A percentile compares a stretch with the other conserved stretches of the same genome.
Evolutionary conservation across 2,797 vertebrate species (phyloP).

Genomic region (Esox masquinongy): DNA sequence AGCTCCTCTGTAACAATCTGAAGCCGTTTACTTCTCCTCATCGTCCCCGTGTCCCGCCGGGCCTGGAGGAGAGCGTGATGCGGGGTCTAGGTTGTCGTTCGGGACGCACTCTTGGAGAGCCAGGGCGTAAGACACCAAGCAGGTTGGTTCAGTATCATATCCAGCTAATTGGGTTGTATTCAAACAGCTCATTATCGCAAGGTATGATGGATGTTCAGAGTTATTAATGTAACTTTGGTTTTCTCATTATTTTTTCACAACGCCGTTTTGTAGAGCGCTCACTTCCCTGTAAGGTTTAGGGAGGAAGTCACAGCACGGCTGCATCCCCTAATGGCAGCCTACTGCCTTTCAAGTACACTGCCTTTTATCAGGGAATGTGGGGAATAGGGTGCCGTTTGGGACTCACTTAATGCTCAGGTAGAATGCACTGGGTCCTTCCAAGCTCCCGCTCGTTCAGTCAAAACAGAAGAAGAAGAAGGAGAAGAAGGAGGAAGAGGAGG

Average conservation of each 20-base stretch:
- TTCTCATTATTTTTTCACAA: slow-evolving; percentile 16
- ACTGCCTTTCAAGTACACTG: neutral
- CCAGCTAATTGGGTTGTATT: slow-evolving; percentile 16
- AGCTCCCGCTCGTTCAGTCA: too few relatives aligned
- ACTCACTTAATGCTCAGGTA: neutral
- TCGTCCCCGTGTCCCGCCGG: neutral
- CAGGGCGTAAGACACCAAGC: neutral
- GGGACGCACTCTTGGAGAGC: too few relatives aligned
- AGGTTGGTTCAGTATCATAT: slow-evolving; percentile 5
- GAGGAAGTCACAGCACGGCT: neutral
- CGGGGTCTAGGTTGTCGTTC: too few relatives aligned
- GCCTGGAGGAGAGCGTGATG: too few relatives aligned
- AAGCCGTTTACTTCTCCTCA: neutral
- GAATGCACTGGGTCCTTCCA: neutral
- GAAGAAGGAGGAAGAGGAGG: neutral
- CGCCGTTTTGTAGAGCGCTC: neutral
- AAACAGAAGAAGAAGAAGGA: neutral
- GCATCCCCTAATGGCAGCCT: neutral
- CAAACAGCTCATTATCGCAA: slow-evolving; percentile 16
- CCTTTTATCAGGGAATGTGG: neutral
- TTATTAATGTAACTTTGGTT: slow-evolving; percentile 37
- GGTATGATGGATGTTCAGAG: slow-evolving; percentile 30
- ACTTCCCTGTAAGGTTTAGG: neutral
- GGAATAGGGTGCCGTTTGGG: neutral
- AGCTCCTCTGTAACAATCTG: slow-evolving; percentile 44